A percentile compares a stretch with the other conserved stretches of the same genome.
phyloP scores from a whole-genome alignment of 2,888 invertebrate genomes.

The Minunthozetes semirufus region DNA sequence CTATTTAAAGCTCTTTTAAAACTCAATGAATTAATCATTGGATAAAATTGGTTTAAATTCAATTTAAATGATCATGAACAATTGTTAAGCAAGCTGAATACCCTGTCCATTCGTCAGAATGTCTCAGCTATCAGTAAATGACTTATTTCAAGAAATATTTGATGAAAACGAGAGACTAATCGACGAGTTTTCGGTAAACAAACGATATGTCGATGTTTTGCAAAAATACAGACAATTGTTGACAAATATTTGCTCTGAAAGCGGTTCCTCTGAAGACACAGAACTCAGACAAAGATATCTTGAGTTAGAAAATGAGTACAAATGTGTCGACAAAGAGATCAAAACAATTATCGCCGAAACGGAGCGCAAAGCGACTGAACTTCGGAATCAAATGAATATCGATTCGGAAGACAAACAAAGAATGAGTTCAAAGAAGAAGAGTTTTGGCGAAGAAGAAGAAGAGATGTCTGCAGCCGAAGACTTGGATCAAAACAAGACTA shows the following conservation, averaged over 20 bases:
- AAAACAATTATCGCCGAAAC: background rate
- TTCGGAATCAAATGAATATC: background rate
- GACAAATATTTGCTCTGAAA: background rate
- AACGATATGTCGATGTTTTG: background rate
- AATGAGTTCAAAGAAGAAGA: background rate
- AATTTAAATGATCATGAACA: too few species aligned
- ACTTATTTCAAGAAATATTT: background rate
- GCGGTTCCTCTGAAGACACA: background rate
- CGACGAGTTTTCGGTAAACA: background rate
- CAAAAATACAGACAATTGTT: background rate
- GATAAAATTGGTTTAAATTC: too few species aligned
- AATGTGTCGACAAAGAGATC: background rate
- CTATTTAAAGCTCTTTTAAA: too few species aligned
- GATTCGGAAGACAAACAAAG: background rate
- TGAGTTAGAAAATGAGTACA: background rate
- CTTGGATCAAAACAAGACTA: background rate
- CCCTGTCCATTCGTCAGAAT: too few species aligned
- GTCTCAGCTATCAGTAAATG: constrained; percentile 19
- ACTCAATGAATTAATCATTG: too few species aligned
- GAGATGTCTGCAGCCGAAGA: background rate
- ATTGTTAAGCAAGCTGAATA: too few species aligned
- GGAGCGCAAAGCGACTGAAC: background rate
- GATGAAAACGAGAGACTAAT: background rate
- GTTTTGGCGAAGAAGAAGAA: background rate
- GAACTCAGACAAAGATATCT: background rate